Percentiles rank a stretch among this genome's conserved stretches.
These are phyloP conservation scores for Scotopteryx bipunctaria DNA, from an alignment of 2,888 invertebrate genomes.

Conservation along the genomic window DNA sequence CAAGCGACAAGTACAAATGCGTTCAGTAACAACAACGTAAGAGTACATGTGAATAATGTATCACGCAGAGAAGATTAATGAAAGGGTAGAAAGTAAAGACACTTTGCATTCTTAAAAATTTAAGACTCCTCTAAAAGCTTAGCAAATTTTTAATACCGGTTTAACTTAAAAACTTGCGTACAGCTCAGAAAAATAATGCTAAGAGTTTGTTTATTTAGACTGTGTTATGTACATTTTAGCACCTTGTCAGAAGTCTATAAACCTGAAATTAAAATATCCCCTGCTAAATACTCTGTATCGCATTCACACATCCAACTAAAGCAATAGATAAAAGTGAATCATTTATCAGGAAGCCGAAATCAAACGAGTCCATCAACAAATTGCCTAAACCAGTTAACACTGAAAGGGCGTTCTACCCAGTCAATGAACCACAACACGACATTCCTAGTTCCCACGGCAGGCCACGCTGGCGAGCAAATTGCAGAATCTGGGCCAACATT, in stretches of 20 bases:
- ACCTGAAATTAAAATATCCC: too few species aligned
- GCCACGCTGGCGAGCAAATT: conserved; percentile 30
- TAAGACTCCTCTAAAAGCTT: conserved; percentile 1
- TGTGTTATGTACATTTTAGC: too few species aligned
- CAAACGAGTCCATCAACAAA: conserved; percentile 11
- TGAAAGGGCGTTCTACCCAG: conserved; percentile 17
- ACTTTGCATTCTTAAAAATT: conserved; percentile 15
- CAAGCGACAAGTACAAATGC: conserved; percentile 8
- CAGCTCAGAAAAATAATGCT: background rate
- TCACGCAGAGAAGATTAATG: conserved; percentile 13
- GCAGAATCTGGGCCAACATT: conserved; percentile 34
- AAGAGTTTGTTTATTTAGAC: too few species aligned
- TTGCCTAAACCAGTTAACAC: conserved; percentile 7
- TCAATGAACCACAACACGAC: conserved; percentile 27
- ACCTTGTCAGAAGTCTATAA: too few species aligned
- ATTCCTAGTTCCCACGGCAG: conserved; percentile 40
- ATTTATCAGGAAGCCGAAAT: conserved; percentile 4
- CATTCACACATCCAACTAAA: background rate
- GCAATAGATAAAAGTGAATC: background rate
- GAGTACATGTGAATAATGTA: conserved; percentile 14
- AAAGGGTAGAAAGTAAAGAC: background rate
- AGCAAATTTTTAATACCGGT: conserved; percentile 10
- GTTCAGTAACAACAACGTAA: conserved; percentile 5
- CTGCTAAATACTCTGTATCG: too few species aligned
- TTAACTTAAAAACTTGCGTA: conserved; percentile 15